Base-by-base conservation (phyloP, 2,797 vertebrate genomes). In the Todus mexicanus region DNA sequence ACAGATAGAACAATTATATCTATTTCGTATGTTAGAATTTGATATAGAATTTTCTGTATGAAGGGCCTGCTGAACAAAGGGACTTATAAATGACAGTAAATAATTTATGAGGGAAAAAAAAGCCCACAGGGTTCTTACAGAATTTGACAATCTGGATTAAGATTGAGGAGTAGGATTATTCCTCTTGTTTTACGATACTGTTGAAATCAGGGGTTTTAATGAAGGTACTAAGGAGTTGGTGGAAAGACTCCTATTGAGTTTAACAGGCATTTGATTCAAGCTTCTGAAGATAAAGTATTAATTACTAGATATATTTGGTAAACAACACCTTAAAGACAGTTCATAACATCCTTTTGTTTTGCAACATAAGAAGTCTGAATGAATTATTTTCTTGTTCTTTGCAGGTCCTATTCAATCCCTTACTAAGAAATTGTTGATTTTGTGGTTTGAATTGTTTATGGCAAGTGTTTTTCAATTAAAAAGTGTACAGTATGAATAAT, bases 381-480 rank as follows among this genome's bases (percentile, higher is more conserved):
- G 38, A 7, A 56, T 79, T 68, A 37, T 71, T 79, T 91, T 56
- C 14, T 42, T 87, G 7, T 53, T 84, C 23, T 68, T 74, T 87
- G 27, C 13, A 43, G 27, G 13, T 48, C 45, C 40, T 51, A 12
- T 50, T 64, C 69, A 90, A 80, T 80, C 53, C n/a, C n/a, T 48
- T 72, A 29, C 40, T 84, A 64, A 54, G 42, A 91, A 93, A 81
- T 72, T 57, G 43, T 77, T 92, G 35, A 29, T 51, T 95, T 92
- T 71, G 14, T 77, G 4, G 71, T 87, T 92, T 38, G 50, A 92
- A 74, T 83, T 88, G 88, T 90, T 94, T 83, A 65, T 81, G 79
- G 31, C 69, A 80, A 95, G n/a, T 79, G 57, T 56, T 89, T 94
- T 90, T 87, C 89, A 95, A 80, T 93, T 90, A 92, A 85, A 93